phyloP scores from a whole-genome alignment of 2,113 vertebrate species.

The Eulacestoma nigropectus region DNA sequence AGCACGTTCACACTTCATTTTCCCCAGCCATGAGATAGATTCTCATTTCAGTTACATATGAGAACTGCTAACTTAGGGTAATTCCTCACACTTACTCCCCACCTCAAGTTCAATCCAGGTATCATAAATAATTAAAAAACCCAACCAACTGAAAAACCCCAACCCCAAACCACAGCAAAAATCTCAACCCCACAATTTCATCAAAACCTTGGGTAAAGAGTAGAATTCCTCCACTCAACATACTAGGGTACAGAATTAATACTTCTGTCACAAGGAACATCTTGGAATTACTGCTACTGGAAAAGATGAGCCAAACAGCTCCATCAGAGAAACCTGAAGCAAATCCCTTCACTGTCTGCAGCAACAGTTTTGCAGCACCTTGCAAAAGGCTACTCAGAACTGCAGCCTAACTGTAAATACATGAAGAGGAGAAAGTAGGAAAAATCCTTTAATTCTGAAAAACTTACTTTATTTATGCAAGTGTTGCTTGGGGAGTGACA shows the following conservation, averaged over 20 bases:
- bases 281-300: not conserved
- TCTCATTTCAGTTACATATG: not conserved
- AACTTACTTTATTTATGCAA: accelerated
- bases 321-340: not conserved
- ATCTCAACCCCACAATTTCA: not conserved
- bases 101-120: not conserved
- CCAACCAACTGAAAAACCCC: too few relatives aligned
- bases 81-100: not conserved
- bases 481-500: not conserved
- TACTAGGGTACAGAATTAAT: not conserved
- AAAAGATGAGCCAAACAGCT: not conserved
- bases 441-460: not conserved
- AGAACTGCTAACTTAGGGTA: not conserved
- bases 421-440: not conserved
- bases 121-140: not conserved
- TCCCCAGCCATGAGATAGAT: not conserved
- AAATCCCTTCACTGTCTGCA: not conserved
- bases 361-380: not conserved
- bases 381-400: not conserved
- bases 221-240: not conserved
- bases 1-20: not conserved
- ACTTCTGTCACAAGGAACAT: not conserved
- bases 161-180: not conserved
- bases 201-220: not conserved
- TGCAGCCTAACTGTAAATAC: not conserved